These are phyloP conservation scores for Torymus aiolomorphi DNA, from an alignment of 2,888 invertebrate species.

Conservation along the genomic window DNA sequence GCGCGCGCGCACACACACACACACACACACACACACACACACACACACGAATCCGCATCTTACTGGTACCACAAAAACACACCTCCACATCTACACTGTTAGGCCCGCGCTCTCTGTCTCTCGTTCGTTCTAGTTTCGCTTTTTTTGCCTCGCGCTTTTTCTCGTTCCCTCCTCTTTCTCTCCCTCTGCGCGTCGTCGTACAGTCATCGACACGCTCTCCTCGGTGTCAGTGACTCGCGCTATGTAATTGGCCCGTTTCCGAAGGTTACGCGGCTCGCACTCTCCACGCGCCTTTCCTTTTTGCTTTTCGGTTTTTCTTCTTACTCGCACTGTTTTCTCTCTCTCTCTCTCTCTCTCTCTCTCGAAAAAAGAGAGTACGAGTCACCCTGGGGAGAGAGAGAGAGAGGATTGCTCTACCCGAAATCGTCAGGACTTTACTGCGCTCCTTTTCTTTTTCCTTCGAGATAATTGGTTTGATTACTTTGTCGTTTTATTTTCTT, in stretches of 20 bases:
- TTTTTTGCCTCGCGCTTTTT: no score
- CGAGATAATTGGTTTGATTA: slow-evolving; percentile 47
- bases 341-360: neutral
- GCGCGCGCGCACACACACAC: no score
- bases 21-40: no score
- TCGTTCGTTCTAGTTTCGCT: no score
- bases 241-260: slow-evolving; percentile 51
- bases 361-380: no score
- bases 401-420: neutral
- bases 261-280: slow-evolving; percentile 46
- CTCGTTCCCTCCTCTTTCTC: neutral
- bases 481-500: slow-evolving; percentile 40
- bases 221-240: slow-evolving; percentile 53
- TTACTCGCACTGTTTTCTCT: neutral
- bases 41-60: no score
- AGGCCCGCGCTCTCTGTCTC: no score
- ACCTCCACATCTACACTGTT: no score
- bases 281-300: slow-evolving; percentile 3
- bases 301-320: neutral
- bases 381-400: no score
- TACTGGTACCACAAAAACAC: no score
- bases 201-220: no score
- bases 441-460: neutral
- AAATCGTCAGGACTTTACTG: neutral
- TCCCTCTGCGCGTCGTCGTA: neutral